These are phyloP conservation scores for Oncopeltus fasciatus DNA, from an alignment of 1,140 invertebrate genomes.

Conservation along the genomic window DNA sequence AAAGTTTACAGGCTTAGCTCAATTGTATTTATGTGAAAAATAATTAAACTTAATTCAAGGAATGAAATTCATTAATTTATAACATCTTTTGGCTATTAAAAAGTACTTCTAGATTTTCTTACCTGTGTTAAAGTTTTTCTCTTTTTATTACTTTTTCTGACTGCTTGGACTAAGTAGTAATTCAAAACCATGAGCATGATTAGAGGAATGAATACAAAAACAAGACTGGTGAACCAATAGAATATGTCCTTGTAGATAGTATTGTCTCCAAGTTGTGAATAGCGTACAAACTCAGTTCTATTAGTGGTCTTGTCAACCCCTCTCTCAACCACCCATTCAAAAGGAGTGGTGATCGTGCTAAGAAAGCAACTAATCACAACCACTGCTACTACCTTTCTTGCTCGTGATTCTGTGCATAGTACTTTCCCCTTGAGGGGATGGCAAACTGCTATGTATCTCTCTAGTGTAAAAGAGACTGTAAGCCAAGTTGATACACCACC, in stretches of 20 bases:
- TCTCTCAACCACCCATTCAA: slow-evolving; percentile 37
- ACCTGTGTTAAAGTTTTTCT: slow-evolving; percentile 41
- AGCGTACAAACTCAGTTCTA: neutral
- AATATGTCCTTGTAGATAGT: slow-evolving; percentile 44
- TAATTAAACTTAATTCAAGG: too few relatives aligned
- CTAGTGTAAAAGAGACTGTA: slow-evolving; percentile 61
- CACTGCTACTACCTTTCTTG: slow-evolving; percentile 41
- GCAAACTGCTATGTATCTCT: slow-evolving; percentile 61
- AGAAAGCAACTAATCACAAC: slow-evolving; percentile 49
- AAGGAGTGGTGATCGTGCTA: slow-evolving; percentile 44
- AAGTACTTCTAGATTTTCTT: too few relatives aligned
- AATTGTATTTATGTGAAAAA: too few relatives aligned
- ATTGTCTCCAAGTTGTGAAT: slow-evolving; percentile 33
- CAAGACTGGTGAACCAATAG: slow-evolving; percentile 47
- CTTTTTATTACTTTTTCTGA: slow-evolving; percentile 39
- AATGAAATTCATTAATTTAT: too few relatives aligned
- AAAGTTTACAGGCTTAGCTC: too few relatives aligned
- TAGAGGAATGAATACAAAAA: slow-evolving; percentile 52
- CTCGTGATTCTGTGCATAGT: slow-evolving; percentile 46
- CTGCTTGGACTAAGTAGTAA: slow-evolving; percentile 49
- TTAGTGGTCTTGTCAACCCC: neutral
- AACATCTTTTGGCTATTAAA: too few relatives aligned
- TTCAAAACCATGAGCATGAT: slow-evolving; percentile 55
- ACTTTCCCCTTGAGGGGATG: slow-evolving; percentile 59
- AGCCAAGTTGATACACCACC: slow-evolving; percentile 61